Evolutionary conservation across 2,888 invertebrate species (phyloP).

Genomic region (Elmis aenea): DNA sequence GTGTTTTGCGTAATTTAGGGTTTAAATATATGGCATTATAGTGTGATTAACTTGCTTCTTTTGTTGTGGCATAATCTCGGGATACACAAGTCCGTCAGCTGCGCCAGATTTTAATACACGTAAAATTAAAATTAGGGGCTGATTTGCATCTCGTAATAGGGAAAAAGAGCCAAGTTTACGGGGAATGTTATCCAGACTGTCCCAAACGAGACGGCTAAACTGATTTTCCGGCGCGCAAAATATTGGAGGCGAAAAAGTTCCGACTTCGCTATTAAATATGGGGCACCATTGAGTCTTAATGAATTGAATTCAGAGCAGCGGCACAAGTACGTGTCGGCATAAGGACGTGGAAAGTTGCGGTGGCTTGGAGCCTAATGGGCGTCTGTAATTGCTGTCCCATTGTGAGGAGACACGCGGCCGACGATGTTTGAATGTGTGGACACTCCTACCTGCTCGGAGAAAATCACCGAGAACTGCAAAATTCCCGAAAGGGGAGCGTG

Average conservation of each 20-base stretch:
- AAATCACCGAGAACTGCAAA: constrained; percentile 22
- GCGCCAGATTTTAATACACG: constrained; percentile 55
- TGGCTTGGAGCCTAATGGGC: constrained; percentile 24
- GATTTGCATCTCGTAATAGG: constrained; percentile 57
- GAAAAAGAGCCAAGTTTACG: constrained; percentile 44
- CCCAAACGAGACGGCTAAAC: constrained; percentile 22
- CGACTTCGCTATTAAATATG: constrained; percentile 26
- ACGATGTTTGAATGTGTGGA: constrained; percentile 28
- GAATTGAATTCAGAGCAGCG: constrained; percentile 31
- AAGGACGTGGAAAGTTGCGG: constrained; percentile 26
- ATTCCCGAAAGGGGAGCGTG: constrained; percentile 28
- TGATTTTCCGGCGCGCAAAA: constrained; percentile 17
- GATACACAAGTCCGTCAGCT: constrained; percentile 49
- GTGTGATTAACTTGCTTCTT: constrained; percentile 44
- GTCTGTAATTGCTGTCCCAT: constrained; percentile 32
- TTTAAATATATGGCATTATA: constrained; percentile 39
- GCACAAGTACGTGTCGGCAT: constrained; percentile 27
- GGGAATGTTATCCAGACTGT: too few species aligned
- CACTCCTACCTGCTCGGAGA: constrained; percentile 29
- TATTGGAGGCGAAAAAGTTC: constrained; percentile 18
- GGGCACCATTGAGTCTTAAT: constrained; percentile 29
- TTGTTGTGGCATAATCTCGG: constrained; percentile 43
- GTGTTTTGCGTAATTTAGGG: constrained; percentile 29
- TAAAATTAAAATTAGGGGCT: constrained; percentile 57
- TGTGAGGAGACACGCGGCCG: constrained; percentile 29